Percentiles rank a stretch among this genome's conserved stretches.
These are phyloP conservation scores for Cyaniris semiargus DNA, from an alignment of 2,888 invertebrate species.

Conservation along the genomic window DNA sequence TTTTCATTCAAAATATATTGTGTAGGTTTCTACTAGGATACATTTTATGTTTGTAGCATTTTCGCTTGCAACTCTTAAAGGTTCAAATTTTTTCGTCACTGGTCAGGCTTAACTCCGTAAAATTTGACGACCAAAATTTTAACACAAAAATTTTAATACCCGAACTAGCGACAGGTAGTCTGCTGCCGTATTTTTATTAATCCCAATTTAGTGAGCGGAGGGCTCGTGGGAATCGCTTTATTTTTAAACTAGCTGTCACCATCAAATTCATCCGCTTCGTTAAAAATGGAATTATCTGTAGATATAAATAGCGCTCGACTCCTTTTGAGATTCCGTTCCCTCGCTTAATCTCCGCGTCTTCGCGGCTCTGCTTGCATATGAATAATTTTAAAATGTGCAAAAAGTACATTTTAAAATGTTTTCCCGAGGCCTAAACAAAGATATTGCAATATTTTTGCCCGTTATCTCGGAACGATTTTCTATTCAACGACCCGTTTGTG, in stretches of 20 bases:
- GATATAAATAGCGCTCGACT: conserved; percentile 8
- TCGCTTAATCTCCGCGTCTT: background rate
- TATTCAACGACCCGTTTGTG: conserved; percentile 6
- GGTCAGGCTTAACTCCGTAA: conserved; percentile 18
- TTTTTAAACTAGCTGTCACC: conserved; percentile 26
- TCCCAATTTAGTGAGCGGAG: conserved; percentile 20
- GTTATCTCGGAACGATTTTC: conserved; percentile 6
- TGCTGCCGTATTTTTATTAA: conserved; percentile 21
- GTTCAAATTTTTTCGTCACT: background rate
- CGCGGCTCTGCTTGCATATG: background rate
- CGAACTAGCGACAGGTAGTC: conserved; percentile 18
- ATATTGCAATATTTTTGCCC: background rate
- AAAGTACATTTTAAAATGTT: conserved; percentile 12
- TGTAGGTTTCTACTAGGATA: background rate
- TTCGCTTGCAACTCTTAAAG: background rate
- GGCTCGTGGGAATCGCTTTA: conserved; percentile 20
- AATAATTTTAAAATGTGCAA: background rate
- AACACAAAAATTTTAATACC: conserved; percentile 14
- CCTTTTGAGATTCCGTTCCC: background rate
- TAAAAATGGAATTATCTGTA: conserved; percentile 6
- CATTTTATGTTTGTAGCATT: background rate
- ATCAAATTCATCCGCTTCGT: conserved; percentile 14
- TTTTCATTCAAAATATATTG: background rate
- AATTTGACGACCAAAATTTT: conserved; percentile 14
- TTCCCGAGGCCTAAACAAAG: conserved; percentile 1